Conservation (phyloP, 2,113 vertebrate species). For the Panthera tigris region DNA sequence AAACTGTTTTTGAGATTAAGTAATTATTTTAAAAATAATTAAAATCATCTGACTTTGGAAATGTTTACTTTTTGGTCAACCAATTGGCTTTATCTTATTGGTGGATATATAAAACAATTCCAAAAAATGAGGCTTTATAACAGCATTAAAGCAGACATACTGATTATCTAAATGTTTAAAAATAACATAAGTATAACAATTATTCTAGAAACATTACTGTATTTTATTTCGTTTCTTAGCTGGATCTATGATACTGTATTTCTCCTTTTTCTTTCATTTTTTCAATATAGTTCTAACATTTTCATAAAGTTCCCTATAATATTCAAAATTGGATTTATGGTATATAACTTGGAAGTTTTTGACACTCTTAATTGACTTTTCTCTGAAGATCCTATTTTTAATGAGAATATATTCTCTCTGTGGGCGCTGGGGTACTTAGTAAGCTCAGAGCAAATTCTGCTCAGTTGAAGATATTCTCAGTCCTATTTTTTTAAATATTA, state of each 20-base stretch:
- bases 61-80: neutral
- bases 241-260: neutral
- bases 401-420: neutral
- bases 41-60: neutral
- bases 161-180: neutral
- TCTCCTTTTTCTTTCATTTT: neutral
- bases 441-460: neutral
- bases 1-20: neutral
- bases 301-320: neutral
- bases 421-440: neutral
- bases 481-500: neutral
- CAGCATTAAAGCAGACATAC: neutral
- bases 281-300: neutral
- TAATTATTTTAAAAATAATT: neutral
- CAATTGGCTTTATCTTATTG: conserved; percentile 9
- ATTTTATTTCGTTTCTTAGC: neutral
- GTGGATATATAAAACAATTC: neutral
- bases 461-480: neutral
- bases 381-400: conserved; percentile 17
- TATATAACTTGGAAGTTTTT: neutral
- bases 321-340: conserved; percentile 10
- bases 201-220: neutral
- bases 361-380: neutral
- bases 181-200: neutral
- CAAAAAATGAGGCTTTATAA: neutral